These are phyloP conservation scores for Zaprionus inermis DNA, from an alignment of 1,140 invertebrate species.

Conservation along the genomic window DNA sequence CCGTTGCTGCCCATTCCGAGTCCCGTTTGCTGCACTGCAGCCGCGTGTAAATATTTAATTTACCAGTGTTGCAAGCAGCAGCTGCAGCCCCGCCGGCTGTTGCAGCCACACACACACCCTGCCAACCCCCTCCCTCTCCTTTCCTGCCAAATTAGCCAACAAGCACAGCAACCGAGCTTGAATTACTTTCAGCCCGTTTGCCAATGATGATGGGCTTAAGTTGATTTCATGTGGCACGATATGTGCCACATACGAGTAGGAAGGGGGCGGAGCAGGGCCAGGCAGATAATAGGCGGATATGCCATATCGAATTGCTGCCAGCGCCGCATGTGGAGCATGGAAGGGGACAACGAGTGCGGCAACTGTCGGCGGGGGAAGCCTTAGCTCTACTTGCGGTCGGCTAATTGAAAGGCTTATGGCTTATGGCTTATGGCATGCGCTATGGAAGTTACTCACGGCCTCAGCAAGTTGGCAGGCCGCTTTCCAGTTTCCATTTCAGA, in stretches of 20 bases:
- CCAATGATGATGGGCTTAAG: conserved; percentile 15
- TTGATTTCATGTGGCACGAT: conserved; percentile 6
- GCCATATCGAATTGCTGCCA: conserved; percentile 1
- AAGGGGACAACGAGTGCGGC: too few species aligned
- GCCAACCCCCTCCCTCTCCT: background rate
- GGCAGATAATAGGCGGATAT: background rate
- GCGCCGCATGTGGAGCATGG: background rate
- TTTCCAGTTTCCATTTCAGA: background rate
- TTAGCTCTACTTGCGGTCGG: background rate
- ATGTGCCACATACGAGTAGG: background rate
- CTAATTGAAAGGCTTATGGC: conserved; percentile 7
- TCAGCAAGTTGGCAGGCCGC: background rate
- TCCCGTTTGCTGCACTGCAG: conserved; percentile 15
- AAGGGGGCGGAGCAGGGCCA: background rate
- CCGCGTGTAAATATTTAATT: conserved; percentile 48
- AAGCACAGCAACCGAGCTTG: conserved; percentile 10
- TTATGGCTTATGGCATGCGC: background rate
- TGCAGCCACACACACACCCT: background rate
- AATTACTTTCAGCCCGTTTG: conserved; percentile 29
- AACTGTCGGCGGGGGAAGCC: background rate
- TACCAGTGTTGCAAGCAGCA: conserved; percentile 28
- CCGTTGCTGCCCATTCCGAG: background rate
- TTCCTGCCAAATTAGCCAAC: conserved; percentile 27
- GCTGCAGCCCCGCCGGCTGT: conserved; percentile 1
- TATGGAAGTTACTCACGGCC: background rate